phyloP scores from a whole-genome alignment of 2,888 invertebrate genomes.

The Athalia rosae region DNA sequence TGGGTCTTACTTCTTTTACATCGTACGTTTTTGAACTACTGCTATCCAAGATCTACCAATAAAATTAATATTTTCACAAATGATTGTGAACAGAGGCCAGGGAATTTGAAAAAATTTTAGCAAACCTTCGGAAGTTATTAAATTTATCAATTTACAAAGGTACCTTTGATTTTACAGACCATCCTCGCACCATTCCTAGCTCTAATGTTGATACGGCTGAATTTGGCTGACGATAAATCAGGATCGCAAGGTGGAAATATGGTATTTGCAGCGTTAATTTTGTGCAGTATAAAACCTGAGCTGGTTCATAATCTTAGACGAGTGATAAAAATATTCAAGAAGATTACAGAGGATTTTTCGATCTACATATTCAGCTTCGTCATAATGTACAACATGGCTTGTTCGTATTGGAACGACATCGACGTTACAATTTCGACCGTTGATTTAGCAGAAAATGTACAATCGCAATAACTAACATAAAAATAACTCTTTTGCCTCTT shows the following conservation, averaged over 20 bases:
- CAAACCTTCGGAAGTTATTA: neutral
- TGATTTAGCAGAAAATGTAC: constrained; percentile 8
- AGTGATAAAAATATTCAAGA: constrained; percentile 51
- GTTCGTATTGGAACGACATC: constrained; percentile 49
- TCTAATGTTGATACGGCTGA: constrained; percentile 58
- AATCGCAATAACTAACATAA: constrained; percentile 7
- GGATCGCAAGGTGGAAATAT: constrained; percentile 56
- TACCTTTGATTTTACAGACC: constrained; percentile 59
- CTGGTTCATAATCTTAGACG: constrained; percentile 58
- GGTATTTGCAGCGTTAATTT: constrained; percentile 61
- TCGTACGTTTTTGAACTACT: no score
- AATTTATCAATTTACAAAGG: neutral
- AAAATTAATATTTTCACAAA: no score
- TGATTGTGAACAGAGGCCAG: no score
- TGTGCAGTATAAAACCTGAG: constrained; percentile 64
- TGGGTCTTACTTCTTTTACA: no score
- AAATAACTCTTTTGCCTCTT: neutral
- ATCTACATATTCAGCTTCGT: constrained; percentile 66
- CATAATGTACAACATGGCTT: constrained; percentile 55
- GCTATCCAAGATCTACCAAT: no score
- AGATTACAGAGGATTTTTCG: constrained; percentile 59
- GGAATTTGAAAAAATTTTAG: neutral
- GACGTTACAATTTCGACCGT: constrained; percentile 41
- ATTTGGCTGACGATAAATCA: constrained; percentile 47
- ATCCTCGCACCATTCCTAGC: constrained; percentile 62